Evolutionary conservation across 2,888 invertebrate genomes (phyloP), one percentile per base, ranked within the genome.

Genomic region (Pimpla rufipes): DNA sequence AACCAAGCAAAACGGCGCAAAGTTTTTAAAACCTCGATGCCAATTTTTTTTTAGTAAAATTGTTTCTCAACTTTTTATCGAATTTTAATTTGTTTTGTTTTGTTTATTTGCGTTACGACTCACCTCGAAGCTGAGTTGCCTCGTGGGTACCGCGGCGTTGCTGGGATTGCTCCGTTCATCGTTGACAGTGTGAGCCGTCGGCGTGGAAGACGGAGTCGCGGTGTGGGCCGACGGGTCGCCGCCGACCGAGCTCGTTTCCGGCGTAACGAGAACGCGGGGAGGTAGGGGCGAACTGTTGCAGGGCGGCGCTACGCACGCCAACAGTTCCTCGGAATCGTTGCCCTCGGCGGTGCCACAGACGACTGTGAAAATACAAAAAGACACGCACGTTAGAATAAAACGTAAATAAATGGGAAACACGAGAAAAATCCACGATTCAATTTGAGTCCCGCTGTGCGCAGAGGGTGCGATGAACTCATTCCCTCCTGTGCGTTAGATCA

Each of bases 121-220:
- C 87, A 94, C 94, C 93, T 94, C 94, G 86, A 94, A 94, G 88
- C 93, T 94, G 86, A 94, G 93, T 84, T 93, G 93, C 85, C 92
- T 91, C 84, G 92, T 92, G 70, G 89, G 80, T 82, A 86, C 85
- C 7, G 79, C 79, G 10, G 75, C 57, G 87, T 86, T 88, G 85
- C 88, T 86, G 37, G 88, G 76, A 68, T 85, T 76, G 73, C 68
- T 73, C 8, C 88, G 89, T 84, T 90, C 90, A 82, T 91, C 90
- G 87, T 91, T 91, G 82, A 87, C 88, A 82, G 79, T 87, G 68
- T 88, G 90, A 71, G 89, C 88, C 82, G 86, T 87, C 76, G 88
- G 87, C 82, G 87, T 87, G 79, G 88, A 87, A 57, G 85, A 87
- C 79, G 86, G 86, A 84, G 87, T 78, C 21, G 68, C 89, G 84